Evolutionary conservation across 1,140 invertebrate genomes (phyloP), one percentile per base, ranked within the genome.

Genomic region (Papilio dardanus): DNA sequence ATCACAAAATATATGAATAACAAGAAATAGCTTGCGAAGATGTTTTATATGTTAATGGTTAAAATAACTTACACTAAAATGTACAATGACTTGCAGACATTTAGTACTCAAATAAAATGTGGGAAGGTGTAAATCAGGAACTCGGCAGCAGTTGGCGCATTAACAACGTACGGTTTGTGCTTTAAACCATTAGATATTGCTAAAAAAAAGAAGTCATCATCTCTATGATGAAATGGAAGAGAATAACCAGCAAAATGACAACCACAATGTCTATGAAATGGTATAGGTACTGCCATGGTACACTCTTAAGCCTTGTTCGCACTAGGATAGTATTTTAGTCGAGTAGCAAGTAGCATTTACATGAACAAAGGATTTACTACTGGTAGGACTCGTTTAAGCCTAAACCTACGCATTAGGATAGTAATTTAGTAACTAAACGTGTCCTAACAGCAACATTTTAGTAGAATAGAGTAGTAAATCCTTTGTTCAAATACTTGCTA

Each of bases 91-190:
- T 62, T 62, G 54, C 54, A 14, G 24, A 62, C 3, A 28, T 62
- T 58, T 62, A 28, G 1, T 62, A 28, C 54, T 62, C 54, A 62
- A 62, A 62, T 62, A 62, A 62, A 62, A 62, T 62, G 54, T 62
- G 54, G 54, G 54, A 62, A 30, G 54, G 54, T 62, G 24, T 62
- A 62, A 62, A 62, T 62, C 10, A 62, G 54, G 24, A n/a, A 62
- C 12, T 16, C 0, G 24, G 12, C 21, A 14, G 10, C 14, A 62
- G 54, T 62, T 21, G 54, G 54, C 54, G 24, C 14, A 62, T 62
- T 21, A 14, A 62, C 54, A 62, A 62, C 54, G 10, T 62, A 62
- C 24, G 12, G 3, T 62, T 30, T 62, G 3, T 3, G 12, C 6
- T 62, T 10, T 54, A 10, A 19, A 21, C n/a, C 21, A 54, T 24